Base-by-base conservation (phyloP, 2,113 vertebrate genomes). In the Echinops telfairi region DNA sequence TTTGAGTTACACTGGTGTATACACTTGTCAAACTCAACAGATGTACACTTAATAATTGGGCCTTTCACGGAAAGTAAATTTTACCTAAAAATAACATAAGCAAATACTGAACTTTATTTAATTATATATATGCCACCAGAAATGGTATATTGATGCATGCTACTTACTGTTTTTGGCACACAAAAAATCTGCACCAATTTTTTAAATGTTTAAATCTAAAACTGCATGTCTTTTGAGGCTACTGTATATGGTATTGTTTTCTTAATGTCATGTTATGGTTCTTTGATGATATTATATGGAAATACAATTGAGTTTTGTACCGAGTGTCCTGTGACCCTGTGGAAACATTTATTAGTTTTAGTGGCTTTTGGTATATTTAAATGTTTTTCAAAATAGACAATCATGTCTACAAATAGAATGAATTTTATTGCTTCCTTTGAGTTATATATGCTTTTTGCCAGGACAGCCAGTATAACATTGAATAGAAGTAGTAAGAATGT, bases 71-170 rank as follows among this genome's bases (percentile, higher is more conserved):
- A 47, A 95, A 86, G 27, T 82, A 90, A 62, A 64, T 62, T 95
- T 95, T 94, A 25, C 66, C 75, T 92, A 78, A 94, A 94, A 89
- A 84, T 53, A 73, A 36, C 89, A 22, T 78, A 81, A 91, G 75
- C 27, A 77, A 78, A 81, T 83, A 83, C 66, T 2, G 4, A 73
- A 53, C 25, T 87, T 95, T 77, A 62, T 53, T 82, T 88, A 83
- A 79, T 83, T 38, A 60, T 36, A 58, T 25, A 0, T 22, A 87
- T 89, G 85, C 38, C 86, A 64, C 89, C 91, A 82, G 40, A 93
- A 57, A 71, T 31, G 33, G 31, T 83, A 64, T 38, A 36, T n/a
- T 93, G 16, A 27, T 29, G 2, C 23, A 20, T 7, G 22, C n/a
- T 93, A 8, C 53, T 80, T 94, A 81, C 12, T 53, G 12, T 93